A percentile compares a stretch with the other conserved stretches of the same genome.
phyloP scores from a whole-genome alignment of 2,113 vertebrate genomes.

The Grus americana region DNA sequence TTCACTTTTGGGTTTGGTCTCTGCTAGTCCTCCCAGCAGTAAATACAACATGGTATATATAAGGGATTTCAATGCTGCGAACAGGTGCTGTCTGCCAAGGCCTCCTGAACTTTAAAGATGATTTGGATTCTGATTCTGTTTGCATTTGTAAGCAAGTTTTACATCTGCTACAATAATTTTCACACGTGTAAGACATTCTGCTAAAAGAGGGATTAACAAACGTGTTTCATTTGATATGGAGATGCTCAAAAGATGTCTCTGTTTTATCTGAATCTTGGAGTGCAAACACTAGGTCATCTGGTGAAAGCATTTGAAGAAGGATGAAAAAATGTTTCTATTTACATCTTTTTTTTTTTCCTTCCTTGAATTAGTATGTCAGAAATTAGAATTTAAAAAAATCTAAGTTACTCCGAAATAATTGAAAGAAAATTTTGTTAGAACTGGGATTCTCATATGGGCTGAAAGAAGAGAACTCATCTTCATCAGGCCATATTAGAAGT shows the following conservation, averaged over 20 bases:
- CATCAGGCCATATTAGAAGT: background rate
- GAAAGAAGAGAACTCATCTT: background rate
- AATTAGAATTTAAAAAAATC: background rate
- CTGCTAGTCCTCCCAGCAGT: background rate
- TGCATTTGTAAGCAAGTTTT: background rate
- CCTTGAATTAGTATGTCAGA: background rate
- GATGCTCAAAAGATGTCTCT: background rate
- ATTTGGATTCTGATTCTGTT: background rate
- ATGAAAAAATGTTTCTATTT: background rate
- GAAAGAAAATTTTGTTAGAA: background rate
- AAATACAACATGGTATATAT: background rate
- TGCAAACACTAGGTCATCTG: background rate
- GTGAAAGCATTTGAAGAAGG: background rate
- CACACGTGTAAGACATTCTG: background rate
- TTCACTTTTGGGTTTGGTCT: background rate
- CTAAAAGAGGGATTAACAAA: background rate
- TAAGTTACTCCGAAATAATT: background rate
- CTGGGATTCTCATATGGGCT: background rate
- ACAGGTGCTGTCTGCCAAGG: background rate
- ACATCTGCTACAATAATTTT: background rate
- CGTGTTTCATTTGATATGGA: background rate
- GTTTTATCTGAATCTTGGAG: background rate
- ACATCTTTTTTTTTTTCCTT: background rate
- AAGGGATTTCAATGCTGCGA: background rate
- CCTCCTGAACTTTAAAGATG: background rate